These are phyloP conservation scores for Nasonia giraulti DNA, from an alignment of 1,140 invertebrate species.

Conservation along the genomic window DNA sequence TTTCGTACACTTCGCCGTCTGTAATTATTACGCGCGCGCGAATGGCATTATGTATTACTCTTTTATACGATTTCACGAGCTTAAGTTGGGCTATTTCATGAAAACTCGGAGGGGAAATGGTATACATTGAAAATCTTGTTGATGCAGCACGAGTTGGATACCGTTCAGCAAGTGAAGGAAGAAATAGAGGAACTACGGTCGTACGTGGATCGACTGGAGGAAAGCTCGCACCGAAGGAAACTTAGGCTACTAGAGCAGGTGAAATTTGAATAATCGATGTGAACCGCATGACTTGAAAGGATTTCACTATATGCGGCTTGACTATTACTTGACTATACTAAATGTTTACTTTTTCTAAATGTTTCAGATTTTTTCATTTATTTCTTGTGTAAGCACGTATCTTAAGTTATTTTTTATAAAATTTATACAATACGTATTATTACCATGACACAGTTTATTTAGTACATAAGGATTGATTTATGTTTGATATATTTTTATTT, in stretches of 20 bases:
- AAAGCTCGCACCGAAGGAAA: conserved; percentile 90
- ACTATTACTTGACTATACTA: background rate
- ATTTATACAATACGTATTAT: background rate
- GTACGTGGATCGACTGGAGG: conserved; percentile 91
- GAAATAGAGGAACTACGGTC: conserved; percentile 94
- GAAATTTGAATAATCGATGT: conserved; percentile 56
- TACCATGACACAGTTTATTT: background rate
- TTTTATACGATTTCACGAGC: background rate
- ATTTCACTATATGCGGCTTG: background rate
- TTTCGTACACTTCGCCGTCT: too few species aligned
- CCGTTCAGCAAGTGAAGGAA: conserved; percentile 93
- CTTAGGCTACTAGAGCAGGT: conserved; percentile 92
- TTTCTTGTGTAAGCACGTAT: conserved; percentile 22
- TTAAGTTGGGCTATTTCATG: background rate
- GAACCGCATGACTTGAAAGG: background rate
- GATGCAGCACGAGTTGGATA: conserved; percentile 86
- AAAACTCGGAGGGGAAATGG: background rate
- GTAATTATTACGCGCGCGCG: too few species aligned
- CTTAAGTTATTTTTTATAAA: conserved; percentile 18
- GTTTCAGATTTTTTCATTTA: conserved; percentile 36
- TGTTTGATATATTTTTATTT: background rate
- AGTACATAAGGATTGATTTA: background rate
- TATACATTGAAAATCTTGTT: background rate
- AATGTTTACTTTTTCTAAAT: conserved; percentile 19
- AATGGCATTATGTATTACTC: too few species aligned